Conservation (phyloP, 2,888 invertebrate genomes). For the Agonopterix alstromeriana region DNA sequence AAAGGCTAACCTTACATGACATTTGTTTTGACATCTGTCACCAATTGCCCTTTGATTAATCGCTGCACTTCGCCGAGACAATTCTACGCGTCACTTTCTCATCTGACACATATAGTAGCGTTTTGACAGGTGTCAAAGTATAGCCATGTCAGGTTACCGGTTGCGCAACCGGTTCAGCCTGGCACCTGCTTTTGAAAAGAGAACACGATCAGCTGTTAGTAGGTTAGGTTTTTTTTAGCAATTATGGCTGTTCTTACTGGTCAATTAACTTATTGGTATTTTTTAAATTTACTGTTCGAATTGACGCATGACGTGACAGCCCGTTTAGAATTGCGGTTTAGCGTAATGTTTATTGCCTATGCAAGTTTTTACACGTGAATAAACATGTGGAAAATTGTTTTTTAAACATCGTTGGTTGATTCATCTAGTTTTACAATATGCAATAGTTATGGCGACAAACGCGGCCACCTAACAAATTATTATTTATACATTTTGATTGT, state of each 20-base stretch:
- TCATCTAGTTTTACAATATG: too few relatives aligned
- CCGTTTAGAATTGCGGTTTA: too few relatives aligned
- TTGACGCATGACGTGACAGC: too few relatives aligned
- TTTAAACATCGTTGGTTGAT: too few relatives aligned
- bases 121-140: conserved; percentile 47
- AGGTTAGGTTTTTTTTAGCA: conserved; percentile 16
- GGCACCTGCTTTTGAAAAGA: conserved; percentile 33
- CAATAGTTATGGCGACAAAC: too few relatives aligned
- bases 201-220: conserved; percentile 27
- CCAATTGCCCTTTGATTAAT: too few relatives aligned
- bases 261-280: conserved; percentile 11
- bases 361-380: too few relatives aligned
- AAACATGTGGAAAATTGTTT: too few relatives aligned
- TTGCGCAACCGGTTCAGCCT: conserved; percentile 32
- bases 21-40: neutral
- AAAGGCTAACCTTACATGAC: neutral
- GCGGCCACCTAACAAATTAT: too few relatives aligned
- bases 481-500: too few relatives aligned
- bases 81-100: conserved; percentile 16
- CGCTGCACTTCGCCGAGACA: too few relatives aligned
- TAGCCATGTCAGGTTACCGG: conserved; percentile 14
- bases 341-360: too few relatives aligned
- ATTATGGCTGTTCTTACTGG: conserved; percentile 9
- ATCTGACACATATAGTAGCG: conserved; percentile 19
- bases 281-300: neutral